phyloP scores from a whole-genome alignment of 2,888 invertebrate species.

The Protodeltote pygarga region DNA sequence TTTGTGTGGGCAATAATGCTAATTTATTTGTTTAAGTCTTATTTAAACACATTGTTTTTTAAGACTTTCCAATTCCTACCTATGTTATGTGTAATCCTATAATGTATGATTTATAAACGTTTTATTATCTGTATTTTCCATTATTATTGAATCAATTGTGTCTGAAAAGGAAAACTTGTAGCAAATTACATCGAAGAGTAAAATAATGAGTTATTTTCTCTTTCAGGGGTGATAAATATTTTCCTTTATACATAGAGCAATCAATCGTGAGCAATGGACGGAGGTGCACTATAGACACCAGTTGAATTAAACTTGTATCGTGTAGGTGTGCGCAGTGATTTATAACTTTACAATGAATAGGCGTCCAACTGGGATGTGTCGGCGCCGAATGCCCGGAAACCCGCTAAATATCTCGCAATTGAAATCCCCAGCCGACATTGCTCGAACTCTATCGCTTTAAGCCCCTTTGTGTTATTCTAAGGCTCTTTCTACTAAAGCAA shows the following conservation, averaged over 20 bases:
- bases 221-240: conserved; percentile 22
- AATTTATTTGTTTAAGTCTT: conserved; percentile 44
- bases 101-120: too few relatives aligned
- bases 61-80: conserved; percentile 11
- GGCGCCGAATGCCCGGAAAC: conserved; percentile 48
- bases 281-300: conserved; percentile 22
- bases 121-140: too few relatives aligned
- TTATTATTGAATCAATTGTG: neutral
- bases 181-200: neutral
- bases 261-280: conserved; percentile 28
- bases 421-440: conserved; percentile 57
- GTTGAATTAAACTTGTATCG: conserved; percentile 63
- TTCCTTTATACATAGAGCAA: conserved; percentile 21
- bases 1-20: conserved; percentile 35
- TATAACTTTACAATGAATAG: conserved; percentile 70
- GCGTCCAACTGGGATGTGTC: conserved; percentile 61
- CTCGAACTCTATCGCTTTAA: conserved; percentile 32
- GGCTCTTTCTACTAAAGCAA: conserved; percentile 43
- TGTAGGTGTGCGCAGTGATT: conserved; percentile 62
- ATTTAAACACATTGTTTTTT: conserved; percentile 39
- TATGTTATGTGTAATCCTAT: too few relatives aligned
- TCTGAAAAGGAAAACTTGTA: neutral
- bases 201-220: neutral
- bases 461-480: conserved; percentile 39
- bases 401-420: conserved; percentile 64